Conservation (phyloP, 1,140 invertebrate genomes). For the Coenobita brevimanus region DNA sequence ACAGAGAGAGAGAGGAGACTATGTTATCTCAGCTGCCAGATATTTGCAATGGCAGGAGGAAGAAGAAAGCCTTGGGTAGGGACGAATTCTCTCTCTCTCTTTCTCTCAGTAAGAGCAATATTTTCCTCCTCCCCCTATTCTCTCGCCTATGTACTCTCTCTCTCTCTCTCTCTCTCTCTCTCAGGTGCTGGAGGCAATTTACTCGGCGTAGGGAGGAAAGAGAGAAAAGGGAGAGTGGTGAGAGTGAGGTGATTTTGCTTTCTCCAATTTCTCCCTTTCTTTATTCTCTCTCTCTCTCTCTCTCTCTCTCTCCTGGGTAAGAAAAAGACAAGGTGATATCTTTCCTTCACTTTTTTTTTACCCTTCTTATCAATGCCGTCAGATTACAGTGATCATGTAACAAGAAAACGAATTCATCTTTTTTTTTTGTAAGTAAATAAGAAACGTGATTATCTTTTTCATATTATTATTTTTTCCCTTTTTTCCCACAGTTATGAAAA, state of each 20-base stretch:
- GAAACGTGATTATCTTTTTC: too few relatives aligned
- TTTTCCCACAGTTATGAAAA: too few relatives aligned
- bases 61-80: too few relatives aligned
- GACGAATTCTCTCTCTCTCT: neutral
- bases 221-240: neutral
- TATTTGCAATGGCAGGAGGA: too few relatives aligned
- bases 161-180: constrained; percentile 4
- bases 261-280: neutral
- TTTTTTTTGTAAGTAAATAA: too few relatives aligned
- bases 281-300: too few relatives aligned
- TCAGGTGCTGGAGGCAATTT: neutral
- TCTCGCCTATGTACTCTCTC: neutral
- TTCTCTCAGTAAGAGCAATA: neutral
- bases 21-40: too few relatives aligned
- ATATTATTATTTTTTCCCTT: too few relatives aligned
- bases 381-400: neutral
- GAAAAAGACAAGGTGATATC: neutral
- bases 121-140: neutral
- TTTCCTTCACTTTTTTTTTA: too few relatives aligned
- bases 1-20: too few relatives aligned
- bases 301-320: too few relatives aligned
- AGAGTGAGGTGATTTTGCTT: neutral
- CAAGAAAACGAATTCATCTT: too few relatives aligned
- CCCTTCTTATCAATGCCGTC: neutral
- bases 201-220: neutral